phyloP scores from a whole-genome alignment of 2,797 vertebrate genomes.

The Anas georgica region DNA sequence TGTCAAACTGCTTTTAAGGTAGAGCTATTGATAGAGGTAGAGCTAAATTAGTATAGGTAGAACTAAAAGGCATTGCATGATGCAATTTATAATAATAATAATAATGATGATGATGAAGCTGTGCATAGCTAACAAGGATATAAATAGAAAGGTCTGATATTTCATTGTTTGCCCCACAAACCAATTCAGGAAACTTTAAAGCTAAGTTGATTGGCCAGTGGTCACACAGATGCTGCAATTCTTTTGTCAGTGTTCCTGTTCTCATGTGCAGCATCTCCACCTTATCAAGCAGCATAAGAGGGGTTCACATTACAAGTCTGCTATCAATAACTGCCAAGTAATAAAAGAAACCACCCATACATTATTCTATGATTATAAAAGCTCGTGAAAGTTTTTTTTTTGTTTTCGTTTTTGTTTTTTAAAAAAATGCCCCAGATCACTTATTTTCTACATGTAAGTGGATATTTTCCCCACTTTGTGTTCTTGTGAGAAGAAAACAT shows the following conservation, averaged over 20 bases:
- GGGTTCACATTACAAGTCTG: neutral
- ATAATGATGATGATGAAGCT: neutral
- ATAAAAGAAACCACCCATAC: neutral
- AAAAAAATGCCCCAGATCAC: neutral
- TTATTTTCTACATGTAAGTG: neutral
- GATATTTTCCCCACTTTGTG: neutral
- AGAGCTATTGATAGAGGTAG: neutral
- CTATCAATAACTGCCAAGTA: neutral
- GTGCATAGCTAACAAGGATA: neutral
- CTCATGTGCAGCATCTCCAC: neutral
- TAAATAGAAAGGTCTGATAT: neutral
- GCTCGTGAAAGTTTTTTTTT: neutral
- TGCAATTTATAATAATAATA: neutral
- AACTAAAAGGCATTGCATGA: neutral
- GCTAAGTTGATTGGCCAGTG: neutral
- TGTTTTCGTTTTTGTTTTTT: too few relatives aligned
- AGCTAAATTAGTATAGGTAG: neutral
- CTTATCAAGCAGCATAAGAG: neutral
- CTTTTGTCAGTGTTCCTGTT: neutral
- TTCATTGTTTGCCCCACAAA: neutral
- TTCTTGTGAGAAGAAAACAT: neutral
- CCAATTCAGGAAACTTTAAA: neutral
- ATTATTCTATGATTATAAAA: neutral
- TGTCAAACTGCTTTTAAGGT: neutral
- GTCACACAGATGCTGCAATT: neutral